A percentile compares a stretch with the other conserved stretches of the same genome.
Conservation (phyloP, 2,113 vertebrate species). For the Pardalotus punctatus region DNA sequence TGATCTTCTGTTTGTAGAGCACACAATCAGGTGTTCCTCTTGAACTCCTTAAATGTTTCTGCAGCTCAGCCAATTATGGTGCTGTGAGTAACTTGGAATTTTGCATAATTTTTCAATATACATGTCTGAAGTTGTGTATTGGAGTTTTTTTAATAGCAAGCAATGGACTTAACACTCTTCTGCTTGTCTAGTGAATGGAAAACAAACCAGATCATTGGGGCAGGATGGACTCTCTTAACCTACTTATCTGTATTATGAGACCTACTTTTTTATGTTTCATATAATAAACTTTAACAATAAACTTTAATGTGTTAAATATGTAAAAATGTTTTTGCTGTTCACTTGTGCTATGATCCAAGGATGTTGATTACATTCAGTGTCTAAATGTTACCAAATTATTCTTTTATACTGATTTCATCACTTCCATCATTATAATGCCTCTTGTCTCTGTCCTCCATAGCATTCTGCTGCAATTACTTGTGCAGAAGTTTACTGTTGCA, state of each 20-base stretch:
- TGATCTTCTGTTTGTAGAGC: neutral
- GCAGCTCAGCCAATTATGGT: neutral
- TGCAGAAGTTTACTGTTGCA: neutral
- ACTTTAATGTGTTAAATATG: neutral
- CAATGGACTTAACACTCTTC: neutral
- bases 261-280: neutral
- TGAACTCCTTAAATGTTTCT: neutral
- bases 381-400: neutral
- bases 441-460: neutral
- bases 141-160: neutral
- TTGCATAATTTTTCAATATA: neutral
- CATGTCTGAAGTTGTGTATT: neutral
- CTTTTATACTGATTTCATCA: neutral
- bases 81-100: neutral
- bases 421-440: neutral
- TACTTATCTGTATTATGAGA: neutral
- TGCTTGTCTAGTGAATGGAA: neutral
- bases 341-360: neutral
- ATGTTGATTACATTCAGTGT: neutral
- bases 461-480: neutral
- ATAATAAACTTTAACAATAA: neutral
- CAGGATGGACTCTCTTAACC: neutral
- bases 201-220: neutral
- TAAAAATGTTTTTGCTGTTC: neutral
- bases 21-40: neutral